Conservation (phyloP, 2,888 invertebrate genomes). For the Girardia tigrina region DNA sequence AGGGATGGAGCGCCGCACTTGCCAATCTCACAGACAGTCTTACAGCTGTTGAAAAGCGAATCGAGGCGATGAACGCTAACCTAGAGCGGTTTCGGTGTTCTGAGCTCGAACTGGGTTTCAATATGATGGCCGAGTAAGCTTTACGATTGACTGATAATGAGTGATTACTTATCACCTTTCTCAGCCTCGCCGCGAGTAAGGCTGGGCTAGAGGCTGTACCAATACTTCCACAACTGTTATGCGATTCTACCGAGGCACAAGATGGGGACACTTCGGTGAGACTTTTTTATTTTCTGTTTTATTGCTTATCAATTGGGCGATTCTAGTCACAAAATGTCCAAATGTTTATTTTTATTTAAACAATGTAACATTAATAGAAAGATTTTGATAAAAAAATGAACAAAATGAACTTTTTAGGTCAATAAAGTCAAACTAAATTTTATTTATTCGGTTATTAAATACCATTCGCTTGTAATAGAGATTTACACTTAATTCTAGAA, state of each 20-base stretch:
- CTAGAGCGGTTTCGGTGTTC: background rate
- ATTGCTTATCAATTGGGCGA: too few relatives aligned
- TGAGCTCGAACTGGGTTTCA: background rate
- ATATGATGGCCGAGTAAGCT: background rate
- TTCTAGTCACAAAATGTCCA: too few relatives aligned
- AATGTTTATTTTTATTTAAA: too few relatives aligned
- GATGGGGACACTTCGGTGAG: too few relatives aligned
- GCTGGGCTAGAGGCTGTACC: background rate
- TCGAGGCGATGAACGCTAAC: conserved; percentile 2
- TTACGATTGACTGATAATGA: background rate
- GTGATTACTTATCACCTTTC: background rate
- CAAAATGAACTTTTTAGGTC: too few relatives aligned
- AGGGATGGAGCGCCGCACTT: background rate
- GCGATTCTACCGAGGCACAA: background rate
- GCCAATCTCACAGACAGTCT: background rate
- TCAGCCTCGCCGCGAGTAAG: background rate
- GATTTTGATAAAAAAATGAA: too few relatives aligned
- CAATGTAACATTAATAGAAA: too few relatives aligned
- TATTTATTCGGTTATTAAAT: too few relatives aligned
- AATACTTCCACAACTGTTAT: background rate
- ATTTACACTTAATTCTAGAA: too few relatives aligned
- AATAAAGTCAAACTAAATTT: too few relatives aligned
- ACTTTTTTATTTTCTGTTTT: too few relatives aligned
- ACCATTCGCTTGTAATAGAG: too few relatives aligned
- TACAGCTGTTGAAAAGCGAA: background rate